Percentiles rank a stretch among this genome's conserved stretches.
These are phyloP conservation scores for Drosophila quinaria DNA, from an alignment of 2,888 invertebrate species.

Conservation along the genomic window DNA sequence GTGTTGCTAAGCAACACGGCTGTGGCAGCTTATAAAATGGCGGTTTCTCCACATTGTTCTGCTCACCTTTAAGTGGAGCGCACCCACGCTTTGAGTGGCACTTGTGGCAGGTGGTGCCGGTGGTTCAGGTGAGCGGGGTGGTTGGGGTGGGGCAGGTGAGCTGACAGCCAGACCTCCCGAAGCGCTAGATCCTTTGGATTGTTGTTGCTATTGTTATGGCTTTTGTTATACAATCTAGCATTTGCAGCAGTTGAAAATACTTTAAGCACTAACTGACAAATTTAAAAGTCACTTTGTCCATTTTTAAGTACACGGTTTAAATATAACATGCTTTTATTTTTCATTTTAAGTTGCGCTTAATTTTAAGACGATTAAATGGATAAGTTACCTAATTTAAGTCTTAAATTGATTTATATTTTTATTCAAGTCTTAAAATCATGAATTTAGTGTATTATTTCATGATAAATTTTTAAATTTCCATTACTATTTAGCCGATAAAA, in stretches of 20 bases:
- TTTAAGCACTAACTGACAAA: neutral
- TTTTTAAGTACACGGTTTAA: too few species aligned
- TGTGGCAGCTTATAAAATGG: slow-evolving; percentile 64
- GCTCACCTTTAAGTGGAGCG: slow-evolving; percentile 9
- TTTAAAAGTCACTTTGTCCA: too few species aligned
- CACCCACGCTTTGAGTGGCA: slow-evolving; percentile 60
- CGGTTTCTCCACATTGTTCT: slow-evolving; percentile 48
- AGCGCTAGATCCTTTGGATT: slow-evolving; percentile 7
- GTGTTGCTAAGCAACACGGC: slow-evolving; percentile 51
- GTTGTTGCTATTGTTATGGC: slow-evolving; percentile 3
- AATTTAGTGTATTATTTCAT: too few species aligned
- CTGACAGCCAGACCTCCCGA: slow-evolving; percentile 22
- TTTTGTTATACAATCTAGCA: neutral
- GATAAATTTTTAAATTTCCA: too few species aligned
- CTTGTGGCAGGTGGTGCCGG: slow-evolving; percentile 40
- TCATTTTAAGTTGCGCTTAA: too few species aligned
- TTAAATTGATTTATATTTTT: too few species aligned
- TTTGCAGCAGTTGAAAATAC: neutral
- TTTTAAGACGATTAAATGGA: too few species aligned
- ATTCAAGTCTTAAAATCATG: too few species aligned
- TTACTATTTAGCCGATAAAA: too few species aligned
- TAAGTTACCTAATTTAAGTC: too few species aligned
- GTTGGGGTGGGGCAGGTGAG: neutral
- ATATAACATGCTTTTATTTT: too few species aligned
- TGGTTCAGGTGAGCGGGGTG: neutral